Evolutionary conservation across 1,140 invertebrate species (phyloP).

Genomic region (Drosophila erecta): DNA sequence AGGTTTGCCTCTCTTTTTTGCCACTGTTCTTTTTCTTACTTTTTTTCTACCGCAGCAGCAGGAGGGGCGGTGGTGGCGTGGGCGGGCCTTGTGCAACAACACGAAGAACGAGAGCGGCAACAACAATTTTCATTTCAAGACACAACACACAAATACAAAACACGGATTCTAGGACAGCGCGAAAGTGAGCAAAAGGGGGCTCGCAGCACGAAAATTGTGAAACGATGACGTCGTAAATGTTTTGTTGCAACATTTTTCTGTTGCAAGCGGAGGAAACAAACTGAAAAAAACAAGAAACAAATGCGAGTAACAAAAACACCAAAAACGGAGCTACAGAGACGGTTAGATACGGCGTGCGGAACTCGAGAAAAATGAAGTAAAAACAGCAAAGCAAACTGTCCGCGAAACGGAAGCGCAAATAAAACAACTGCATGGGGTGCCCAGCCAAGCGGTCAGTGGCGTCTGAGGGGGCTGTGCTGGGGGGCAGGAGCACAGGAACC

Average conservation of each 20-base stretch:
- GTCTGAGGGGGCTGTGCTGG: not conserved
- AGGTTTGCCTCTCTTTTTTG: conserved; percentile 59
- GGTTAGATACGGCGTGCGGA: conserved; percentile 18
- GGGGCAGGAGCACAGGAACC: too few relatives aligned
- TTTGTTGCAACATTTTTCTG: conserved; percentile 76
- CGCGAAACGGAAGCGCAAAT: conserved; percentile 78
- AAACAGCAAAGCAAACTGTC: conserved; percentile 79
- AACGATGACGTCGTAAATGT: conserved; percentile 82
- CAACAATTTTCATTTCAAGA: conserved; percentile 74
- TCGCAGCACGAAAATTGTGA: conserved; percentile 72
- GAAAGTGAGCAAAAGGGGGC: conserved; percentile 9
- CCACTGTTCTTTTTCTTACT: conserved; percentile 1
- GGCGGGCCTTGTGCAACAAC: conserved; percentile 31
- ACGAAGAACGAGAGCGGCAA: conserved; percentile 33
- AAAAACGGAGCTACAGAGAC: conserved; percentile 14
- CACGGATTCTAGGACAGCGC: conserved; percentile 21
- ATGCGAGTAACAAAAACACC: not conserved
- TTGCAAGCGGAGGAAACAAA: conserved; percentile 7
- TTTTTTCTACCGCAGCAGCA: not conserved
- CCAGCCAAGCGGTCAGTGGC: conserved; percentile 34
- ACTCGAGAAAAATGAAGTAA: conserved; percentile 49
- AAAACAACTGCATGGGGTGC: conserved; percentile 72
- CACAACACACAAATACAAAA: conserved; percentile 43
- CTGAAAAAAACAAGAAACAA: not conserved
- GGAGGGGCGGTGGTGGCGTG: not conserved